Evolutionary conservation across 2,888 invertebrate genomes (phyloP).

Genomic region (Brachylomia viminalis): DNA sequence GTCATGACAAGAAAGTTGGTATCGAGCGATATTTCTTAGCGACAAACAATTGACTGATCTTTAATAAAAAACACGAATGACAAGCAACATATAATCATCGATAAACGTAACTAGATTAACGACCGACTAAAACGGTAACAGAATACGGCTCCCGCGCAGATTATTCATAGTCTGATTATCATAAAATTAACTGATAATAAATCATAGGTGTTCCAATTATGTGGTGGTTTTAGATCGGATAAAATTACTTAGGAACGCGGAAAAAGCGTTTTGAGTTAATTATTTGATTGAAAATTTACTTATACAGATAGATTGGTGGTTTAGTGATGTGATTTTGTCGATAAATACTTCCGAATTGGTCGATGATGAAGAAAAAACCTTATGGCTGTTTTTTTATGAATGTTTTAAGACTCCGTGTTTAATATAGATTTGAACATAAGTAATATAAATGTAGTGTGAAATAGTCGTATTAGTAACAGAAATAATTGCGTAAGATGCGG

Average conservation of each 20-base stretch:
- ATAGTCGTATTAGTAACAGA: conserved; percentile 8
- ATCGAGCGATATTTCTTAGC: conserved; percentile 15
- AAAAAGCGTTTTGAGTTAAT: conserved; percentile 72
- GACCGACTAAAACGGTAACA: conserved; percentile 62
- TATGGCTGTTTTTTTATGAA: too few species aligned
- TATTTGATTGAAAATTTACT: conserved; percentile 39
- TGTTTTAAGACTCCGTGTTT: not conserved
- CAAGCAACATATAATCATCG: conserved; percentile 51
- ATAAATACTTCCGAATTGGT: conserved; percentile 16
- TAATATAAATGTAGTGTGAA: not conserved
- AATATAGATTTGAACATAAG: not conserved
- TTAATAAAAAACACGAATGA: conserved; percentile 26
- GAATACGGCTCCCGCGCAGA: conserved; percentile 77
- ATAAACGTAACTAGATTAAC: conserved; percentile 55
- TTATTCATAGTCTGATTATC: conserved; percentile 88
- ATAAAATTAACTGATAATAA: conserved; percentile 89
- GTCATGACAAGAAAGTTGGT: conserved; percentile 28
- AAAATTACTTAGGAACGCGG: conserved; percentile 78
- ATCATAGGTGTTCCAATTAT: conserved; percentile 87
- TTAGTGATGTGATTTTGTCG: conserved; percentile 25
- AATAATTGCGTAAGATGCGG: conserved; percentile 38
- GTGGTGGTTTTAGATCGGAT: conserved; percentile 75
- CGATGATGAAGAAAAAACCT: not conserved
- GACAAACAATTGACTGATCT: conserved; percentile 47
- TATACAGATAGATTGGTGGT: conserved; percentile 6